phyloP scores from a whole-genome alignment of 2,888 invertebrate species.

The Corythucha ciliata region DNA sequence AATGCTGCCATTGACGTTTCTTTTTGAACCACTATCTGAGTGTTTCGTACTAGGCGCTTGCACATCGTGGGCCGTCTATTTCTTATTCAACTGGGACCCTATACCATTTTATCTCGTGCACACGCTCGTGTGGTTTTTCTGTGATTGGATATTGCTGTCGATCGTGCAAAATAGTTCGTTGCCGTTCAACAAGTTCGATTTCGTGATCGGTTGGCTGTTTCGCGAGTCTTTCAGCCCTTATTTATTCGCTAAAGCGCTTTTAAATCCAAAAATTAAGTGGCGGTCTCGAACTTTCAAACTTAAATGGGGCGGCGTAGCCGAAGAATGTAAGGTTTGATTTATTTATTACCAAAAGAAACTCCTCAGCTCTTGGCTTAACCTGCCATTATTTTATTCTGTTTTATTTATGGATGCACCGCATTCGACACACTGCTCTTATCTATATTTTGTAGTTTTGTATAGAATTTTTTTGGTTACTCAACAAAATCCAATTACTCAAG shows the following conservation, averaged over 20 bases:
- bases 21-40: constrained; percentile 91
- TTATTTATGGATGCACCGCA: no score
- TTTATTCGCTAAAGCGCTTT: constrained; percentile 74
- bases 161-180: constrained; percentile 82
- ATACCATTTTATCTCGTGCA: constrained; percentile 88
- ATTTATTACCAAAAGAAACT: no score
- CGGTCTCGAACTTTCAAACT: constrained; percentile 81
- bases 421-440: no score
- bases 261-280: constrained; percentile 82
- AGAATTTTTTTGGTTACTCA: no score
- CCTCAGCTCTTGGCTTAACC: no score
- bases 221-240: constrained; percentile 85
- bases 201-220: constrained; percentile 88
- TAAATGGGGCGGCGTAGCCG: constrained; percentile 91
- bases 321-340: constrained; percentile 59
- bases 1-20: constrained; percentile 84
- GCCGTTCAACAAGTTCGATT: constrained; percentile 91
- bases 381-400: constrained; percentile 20
- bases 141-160: constrained; percentile 86
- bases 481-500: no score
- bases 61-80: constrained; percentile 66
- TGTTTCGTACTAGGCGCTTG: constrained; percentile 89
- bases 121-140: constrained; percentile 86
- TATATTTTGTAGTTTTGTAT: no score
- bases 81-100: constrained; percentile 77